Evolutionary conservation across 2,113 vertebrate species (phyloP).

Genomic region (Lepus europaeus): DNA sequence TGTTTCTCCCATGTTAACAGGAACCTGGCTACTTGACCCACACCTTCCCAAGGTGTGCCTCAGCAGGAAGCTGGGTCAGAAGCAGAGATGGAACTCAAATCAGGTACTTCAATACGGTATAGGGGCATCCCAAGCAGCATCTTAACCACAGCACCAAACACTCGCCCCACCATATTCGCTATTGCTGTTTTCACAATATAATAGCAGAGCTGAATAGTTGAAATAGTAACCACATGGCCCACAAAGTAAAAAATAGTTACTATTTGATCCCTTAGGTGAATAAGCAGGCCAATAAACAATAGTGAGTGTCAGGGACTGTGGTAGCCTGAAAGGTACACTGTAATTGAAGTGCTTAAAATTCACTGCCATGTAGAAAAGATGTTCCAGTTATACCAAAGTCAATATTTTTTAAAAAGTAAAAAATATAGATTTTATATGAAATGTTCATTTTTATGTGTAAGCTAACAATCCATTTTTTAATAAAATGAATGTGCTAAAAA

Average conservation of each 20-base stretch:
- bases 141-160: too few species aligned
- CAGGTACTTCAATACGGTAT: too few species aligned
- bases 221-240: background rate
- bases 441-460: conserved; percentile 16
- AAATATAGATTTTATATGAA: conserved; percentile 24
- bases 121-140: too few species aligned
- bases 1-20: too few species aligned
- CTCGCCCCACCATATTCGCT: too few species aligned
- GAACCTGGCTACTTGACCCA: too few species aligned
- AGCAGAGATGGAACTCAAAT: too few species aligned
- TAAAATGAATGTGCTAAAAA: background rate
- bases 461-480: background rate
- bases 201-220: background rate
- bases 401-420: background rate
- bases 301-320: background rate
- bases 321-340: background rate
- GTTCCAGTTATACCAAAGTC: background rate
- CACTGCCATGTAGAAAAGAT: background rate
- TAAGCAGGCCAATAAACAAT: background rate
- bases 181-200: background rate
- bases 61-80: too few species aligned
- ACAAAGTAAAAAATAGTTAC: background rate
- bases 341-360: background rate
- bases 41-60: too few species aligned
- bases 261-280: background rate